A percentile compares a stretch with the other conserved stretches of the same genome.
Conservation (phyloP, 2,797 vertebrate species). For the Leptoclinus maculatus region DNA sequence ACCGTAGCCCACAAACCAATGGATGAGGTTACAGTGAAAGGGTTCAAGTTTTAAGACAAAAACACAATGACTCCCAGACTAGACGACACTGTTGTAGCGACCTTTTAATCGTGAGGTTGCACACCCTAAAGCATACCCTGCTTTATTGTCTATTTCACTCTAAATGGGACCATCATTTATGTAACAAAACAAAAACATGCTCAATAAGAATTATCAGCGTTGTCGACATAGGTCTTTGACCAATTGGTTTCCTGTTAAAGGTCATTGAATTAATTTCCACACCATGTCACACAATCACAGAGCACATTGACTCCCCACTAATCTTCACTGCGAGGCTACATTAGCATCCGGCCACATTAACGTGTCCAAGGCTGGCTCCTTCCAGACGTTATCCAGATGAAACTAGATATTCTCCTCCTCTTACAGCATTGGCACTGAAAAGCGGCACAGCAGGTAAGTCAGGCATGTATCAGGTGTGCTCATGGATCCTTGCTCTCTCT, state of each 20-base stretch:
- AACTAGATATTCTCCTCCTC: slow-evolving; percentile 57
- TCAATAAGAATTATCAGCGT: slow-evolving; percentile 46
- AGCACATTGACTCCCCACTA: slow-evolving; percentile 54
- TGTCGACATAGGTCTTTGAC: slow-evolving; percentile 50
- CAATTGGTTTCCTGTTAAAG: slow-evolving; percentile 64
- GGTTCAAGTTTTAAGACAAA: not conserved
- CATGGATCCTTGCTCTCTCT: slow-evolving; percentile 46
- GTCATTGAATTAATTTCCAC: slow-evolving; percentile 71
- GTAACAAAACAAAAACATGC: not conserved
- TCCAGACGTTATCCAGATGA: slow-evolving; percentile 38
- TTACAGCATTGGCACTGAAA: slow-evolving; percentile 58
- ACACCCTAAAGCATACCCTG: not conserved
- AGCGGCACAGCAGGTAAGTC: slow-evolving; percentile 36
- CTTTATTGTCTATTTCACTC: not conserved
- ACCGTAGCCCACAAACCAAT: too few relatives aligned
- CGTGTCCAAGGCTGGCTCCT: slow-evolving; percentile 48
- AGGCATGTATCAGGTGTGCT: slow-evolving; percentile 48
- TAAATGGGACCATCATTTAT: not conserved
- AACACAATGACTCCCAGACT: not conserved
- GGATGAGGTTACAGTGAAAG: too few relatives aligned
- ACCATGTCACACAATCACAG: slow-evolving; percentile 56
- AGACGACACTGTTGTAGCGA: not conserved
- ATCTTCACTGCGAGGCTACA: slow-evolving; percentile 55
- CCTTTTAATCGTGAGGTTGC: not conserved
- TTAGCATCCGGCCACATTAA: slow-evolving; percentile 64